These are phyloP conservation scores for Catharus bicknelli DNA, from an alignment of 2,113 vertebrate species.

Conservation along the genomic window DNA sequence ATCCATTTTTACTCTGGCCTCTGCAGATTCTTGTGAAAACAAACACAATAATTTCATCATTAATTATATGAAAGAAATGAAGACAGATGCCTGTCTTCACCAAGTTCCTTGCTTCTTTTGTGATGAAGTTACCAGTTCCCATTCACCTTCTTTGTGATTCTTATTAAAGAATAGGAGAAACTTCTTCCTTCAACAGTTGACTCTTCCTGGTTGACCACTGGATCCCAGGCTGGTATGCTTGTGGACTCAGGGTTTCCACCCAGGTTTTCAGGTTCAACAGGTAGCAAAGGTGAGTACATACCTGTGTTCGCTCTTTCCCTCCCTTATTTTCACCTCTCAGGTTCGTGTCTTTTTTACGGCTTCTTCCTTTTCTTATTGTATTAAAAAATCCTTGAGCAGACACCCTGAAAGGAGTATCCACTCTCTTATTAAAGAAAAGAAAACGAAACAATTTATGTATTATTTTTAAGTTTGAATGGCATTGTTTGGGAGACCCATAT, in stretches of 20 bases:
- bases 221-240: accelerated
- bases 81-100: not conserved
- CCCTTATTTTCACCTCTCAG: not conserved
- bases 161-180: not conserved
- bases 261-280: not conserved
- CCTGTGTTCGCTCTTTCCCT: not conserved
- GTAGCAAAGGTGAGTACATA: not conserved
- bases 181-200: not conserved
- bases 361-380: not conserved
- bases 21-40: not conserved
- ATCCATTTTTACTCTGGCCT: not conserved
- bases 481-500: not conserved
- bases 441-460: not conserved
- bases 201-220: not conserved
- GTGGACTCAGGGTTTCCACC: not conserved
- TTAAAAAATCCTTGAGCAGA: not conserved
- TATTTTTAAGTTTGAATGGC: not conserved
- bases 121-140: not conserved
- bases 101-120: not conserved
- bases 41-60: not conserved
- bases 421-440: not conserved
- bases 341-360: not conserved
- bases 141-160: not conserved
- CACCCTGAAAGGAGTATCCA: not conserved
- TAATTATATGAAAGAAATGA: not conserved